A percentile compares a stretch with the other conserved stretches of the same genome.
Conservation (phyloP, 2,113 vertebrate species). For the Protobothrops mucrosquamatus region DNA sequence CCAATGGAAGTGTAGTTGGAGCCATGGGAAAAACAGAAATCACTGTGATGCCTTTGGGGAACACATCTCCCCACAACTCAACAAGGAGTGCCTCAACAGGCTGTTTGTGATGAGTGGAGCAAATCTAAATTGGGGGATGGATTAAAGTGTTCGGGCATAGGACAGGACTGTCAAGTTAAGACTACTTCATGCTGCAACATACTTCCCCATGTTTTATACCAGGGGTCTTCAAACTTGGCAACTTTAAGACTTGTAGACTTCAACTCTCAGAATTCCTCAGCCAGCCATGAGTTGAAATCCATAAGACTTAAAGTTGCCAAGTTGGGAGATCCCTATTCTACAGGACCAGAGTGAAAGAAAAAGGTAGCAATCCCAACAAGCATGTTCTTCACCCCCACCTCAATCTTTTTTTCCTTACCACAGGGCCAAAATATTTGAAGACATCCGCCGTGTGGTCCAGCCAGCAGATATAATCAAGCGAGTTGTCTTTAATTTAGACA, state of each 20-base stretch:
- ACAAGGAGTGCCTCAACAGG: not conserved
- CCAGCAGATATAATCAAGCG: slow-evolving; percentile 76
- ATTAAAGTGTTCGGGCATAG: not conserved
- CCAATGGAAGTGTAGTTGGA: not conserved
- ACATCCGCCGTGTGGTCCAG: slow-evolving; percentile 79
- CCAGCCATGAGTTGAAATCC: not conserved
- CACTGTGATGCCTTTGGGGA: not conserved
- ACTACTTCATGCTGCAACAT: not conserved
- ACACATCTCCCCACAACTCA: not conserved
- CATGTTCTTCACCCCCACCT: not conserved
- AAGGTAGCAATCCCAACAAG: too few relatives aligned
- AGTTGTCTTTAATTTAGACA: slow-evolving; percentile 85
- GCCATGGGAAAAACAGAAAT: not conserved
- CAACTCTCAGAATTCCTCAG: not conserved
- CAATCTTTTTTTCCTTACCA: slow-evolving; percentile 24
- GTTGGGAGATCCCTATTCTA: not conserved
- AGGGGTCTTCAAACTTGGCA: not conserved
- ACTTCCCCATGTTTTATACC: not conserved
- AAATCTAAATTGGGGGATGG: not conserved
- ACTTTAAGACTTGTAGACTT: not conserved
- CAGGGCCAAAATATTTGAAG: slow-evolving; percentile 87
- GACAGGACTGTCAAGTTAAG: not conserved
- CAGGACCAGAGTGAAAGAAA: not conserved
- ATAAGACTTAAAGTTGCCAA: not conserved
- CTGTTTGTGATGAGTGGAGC: not conserved